phyloP scores from a whole-genome alignment of 2,888 invertebrate species.

The Volucella bombylans region DNA sequence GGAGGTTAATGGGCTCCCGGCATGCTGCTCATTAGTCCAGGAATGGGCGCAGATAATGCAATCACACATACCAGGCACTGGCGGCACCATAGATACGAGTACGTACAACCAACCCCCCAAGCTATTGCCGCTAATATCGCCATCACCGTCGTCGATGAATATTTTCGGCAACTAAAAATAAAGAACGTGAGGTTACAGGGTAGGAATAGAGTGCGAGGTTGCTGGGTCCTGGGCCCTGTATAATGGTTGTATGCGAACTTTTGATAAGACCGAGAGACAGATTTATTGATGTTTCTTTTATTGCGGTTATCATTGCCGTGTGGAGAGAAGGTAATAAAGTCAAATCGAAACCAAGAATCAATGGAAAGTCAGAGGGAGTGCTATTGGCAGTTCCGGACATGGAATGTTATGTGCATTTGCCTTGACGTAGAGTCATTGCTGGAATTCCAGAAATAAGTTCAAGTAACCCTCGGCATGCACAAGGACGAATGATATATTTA shows the following conservation, averaged over 20 bases:
- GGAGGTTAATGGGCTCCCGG: constrained; percentile 55
- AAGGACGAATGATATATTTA: too few species aligned
- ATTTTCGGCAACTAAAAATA: constrained; percentile 36
- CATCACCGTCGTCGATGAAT: constrained; percentile 23
- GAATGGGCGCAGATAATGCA: constrained; percentile 66
- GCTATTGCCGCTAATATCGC: constrained; percentile 5
- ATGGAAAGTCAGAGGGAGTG: constrained; percentile 9
- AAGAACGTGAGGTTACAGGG: constrained; percentile 21
- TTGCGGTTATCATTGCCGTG: constrained; percentile 51
- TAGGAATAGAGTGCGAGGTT: background rate
- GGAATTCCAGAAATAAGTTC: too few species aligned
- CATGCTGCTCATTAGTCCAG: constrained; percentile 54
- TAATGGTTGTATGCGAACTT: constrained; percentile 28
- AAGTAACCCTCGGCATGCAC: too few species aligned
- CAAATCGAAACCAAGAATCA: constrained; percentile 10
- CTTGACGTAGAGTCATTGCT: background rate
- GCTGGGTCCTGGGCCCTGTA: background rate
- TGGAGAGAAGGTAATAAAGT: constrained; percentile 35
- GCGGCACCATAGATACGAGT: constrained; percentile 5
- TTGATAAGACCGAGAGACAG: constrained; percentile 59
- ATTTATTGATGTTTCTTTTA: constrained; percentile 62
- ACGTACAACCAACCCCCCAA: constrained; percentile 5
- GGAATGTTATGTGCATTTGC: background rate
- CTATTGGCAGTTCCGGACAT: constrained; percentile 23
- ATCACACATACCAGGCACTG: constrained; percentile 46